phyloP scores from a whole-genome alignment of 2,113 vertebrate genomes.

The Gallinago jamesoni region DNA sequence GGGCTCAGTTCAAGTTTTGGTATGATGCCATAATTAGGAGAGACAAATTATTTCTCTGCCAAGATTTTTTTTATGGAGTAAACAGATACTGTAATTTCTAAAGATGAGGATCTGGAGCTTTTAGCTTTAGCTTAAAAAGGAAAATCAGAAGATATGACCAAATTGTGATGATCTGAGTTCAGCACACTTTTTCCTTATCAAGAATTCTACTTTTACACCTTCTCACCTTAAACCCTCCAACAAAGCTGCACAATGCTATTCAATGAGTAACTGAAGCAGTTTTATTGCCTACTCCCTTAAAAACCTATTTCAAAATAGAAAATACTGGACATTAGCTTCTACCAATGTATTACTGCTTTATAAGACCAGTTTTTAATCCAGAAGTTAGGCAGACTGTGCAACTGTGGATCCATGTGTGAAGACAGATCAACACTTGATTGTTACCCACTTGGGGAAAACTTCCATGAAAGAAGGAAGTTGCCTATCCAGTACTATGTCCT shows the following conservation, averaged over 20 bases:
- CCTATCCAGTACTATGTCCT: background rate
- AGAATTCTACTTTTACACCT: background rate
- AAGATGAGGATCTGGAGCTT: background rate
- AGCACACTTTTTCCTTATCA: background rate
- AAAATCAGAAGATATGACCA: background rate
- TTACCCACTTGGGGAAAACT: background rate
- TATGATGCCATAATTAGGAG: background rate
- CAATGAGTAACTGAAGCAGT: background rate
- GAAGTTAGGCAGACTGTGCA: background rate
- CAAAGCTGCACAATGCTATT: background rate
- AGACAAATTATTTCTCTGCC: background rate
- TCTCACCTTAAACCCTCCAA: background rate
- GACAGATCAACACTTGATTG: background rate
- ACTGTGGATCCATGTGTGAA: background rate
- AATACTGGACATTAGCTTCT: background rate
- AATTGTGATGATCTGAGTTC: background rate
- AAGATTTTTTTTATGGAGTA: background rate
- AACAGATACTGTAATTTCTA: background rate
- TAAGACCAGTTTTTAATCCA: background rate
- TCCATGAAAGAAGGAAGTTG: background rate
- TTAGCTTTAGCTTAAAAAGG: background rate
- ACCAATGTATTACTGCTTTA: background rate
- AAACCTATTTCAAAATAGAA: background rate
- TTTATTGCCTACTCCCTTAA: background rate
- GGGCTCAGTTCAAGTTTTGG: background rate